Evolutionary conservation across 37 sponge, comb jelly and placozoan species (phyloP).

Genomic region (Spongilla lacustris): DNA sequence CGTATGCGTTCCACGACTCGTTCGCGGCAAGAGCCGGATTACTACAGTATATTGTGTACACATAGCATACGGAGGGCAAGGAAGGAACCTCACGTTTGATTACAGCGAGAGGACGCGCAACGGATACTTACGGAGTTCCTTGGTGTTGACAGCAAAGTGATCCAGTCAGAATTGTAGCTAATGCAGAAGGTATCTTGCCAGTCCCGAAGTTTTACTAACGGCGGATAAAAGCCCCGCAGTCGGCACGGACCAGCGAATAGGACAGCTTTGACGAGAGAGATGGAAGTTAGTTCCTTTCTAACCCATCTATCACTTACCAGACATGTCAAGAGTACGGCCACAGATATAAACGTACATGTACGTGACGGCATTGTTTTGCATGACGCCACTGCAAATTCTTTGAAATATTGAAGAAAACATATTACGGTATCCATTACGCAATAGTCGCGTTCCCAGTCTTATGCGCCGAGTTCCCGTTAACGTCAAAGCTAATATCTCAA

Average conservation of each 20-base stretch:
- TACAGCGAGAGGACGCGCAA: not conserved
- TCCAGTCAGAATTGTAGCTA: not conserved
- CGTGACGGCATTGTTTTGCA: not conserved
- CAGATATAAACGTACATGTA: not conserved
- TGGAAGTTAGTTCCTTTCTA: not conserved
- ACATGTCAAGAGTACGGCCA: not conserved
- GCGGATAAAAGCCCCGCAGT: not conserved
- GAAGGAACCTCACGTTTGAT: not conserved
- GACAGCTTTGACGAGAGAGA: not conserved
- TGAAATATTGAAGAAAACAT: not conserved
- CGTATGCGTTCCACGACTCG: not conserved
- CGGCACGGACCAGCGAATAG: not conserved
- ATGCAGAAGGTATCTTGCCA: not conserved
- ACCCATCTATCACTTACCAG: not conserved
- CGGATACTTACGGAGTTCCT: not conserved
- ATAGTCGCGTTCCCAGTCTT: too few species aligned
- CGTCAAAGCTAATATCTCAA: too few species aligned
- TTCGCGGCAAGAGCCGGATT: not conserved
- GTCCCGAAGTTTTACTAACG: not conserved
- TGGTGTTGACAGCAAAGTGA: not conserved
- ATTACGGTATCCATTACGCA: too few species aligned
- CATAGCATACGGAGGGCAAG: not conserved
- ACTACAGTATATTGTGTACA: too few species aligned
- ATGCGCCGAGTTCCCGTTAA: too few species aligned
- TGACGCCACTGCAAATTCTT: not conserved